A percentile compares a stretch with the other conserved stretches of the same genome.
These are phyloP conservation scores for Artibeus lituratus DNA, from an alignment of 2,797 vertebrate species.

Conservation along the genomic window DNA sequence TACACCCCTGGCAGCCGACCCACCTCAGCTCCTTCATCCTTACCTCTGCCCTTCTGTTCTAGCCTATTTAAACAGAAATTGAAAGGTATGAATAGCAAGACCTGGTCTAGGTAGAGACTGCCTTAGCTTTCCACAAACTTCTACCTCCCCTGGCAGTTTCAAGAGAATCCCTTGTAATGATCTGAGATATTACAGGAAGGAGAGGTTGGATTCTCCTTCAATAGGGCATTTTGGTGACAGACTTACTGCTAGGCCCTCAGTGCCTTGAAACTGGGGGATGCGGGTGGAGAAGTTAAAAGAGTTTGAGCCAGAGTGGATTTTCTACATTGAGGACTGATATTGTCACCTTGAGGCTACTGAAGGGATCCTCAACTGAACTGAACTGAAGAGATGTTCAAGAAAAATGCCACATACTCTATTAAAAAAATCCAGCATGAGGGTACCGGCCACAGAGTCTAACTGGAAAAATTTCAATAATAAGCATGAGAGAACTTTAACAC, in stretches of 20 bases:
- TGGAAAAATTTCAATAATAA: neutral
- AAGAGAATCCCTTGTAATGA: neutral
- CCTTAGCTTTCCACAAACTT: neutral
- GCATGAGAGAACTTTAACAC: neutral
- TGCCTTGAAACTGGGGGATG: neutral
- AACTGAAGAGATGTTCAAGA: neutral
- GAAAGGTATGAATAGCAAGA: neutral
- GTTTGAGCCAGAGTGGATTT: neutral
- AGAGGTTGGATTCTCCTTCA: neutral
- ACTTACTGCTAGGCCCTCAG: neutral
- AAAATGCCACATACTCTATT: neutral
- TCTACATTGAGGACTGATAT: neutral
- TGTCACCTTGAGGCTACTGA: neutral
- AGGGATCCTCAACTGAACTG: neutral
- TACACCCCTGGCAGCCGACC: neutral
- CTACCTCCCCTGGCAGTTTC: rapidly evolving
- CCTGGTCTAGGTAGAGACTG: neutral
- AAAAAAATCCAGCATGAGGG: neutral
- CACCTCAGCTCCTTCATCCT: neutral
- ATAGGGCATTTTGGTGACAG: neutral
- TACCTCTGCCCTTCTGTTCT: neutral
- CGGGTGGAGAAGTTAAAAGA: neutral
- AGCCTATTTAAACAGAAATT: neutral
- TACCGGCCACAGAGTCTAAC: neutral
- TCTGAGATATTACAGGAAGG: neutral